phyloP scores from a whole-genome alignment of 1,140 invertebrate genomes.

The Dufourea novaeangliae region DNA sequence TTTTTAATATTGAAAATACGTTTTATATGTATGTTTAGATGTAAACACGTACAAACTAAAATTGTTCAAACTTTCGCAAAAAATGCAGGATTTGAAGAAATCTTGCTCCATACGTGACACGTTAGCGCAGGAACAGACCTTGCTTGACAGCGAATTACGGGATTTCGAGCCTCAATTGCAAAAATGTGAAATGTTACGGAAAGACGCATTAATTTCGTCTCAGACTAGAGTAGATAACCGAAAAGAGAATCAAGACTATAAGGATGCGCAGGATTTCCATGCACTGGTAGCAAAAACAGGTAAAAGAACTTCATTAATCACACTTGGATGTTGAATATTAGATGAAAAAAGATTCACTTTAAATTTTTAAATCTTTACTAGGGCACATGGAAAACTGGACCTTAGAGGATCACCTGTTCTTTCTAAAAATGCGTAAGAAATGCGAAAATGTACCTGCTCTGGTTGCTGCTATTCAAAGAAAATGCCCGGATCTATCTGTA shows the following conservation, averaged over 20 bases:
- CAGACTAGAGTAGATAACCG: conserved; percentile 22
- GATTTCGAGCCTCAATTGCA: conserved; percentile 62
- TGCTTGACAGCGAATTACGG: conserved; percentile 66
- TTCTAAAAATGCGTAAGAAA: conserved; percentile 73
- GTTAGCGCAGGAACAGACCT: conserved; percentile 65
- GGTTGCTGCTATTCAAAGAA: conserved; percentile 68
- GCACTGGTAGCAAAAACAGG: conserved; percentile 74
- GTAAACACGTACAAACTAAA: conserved; percentile 67
- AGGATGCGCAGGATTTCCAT: conserved; percentile 68
- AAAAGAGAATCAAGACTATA: conserved; percentile 38
- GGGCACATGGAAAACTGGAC: conserved; percentile 77
- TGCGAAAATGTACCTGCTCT: conserved; percentile 69
- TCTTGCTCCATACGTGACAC: conserved; percentile 46
- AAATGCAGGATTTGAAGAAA: conserved; percentile 74
- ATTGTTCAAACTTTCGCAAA: conserved; percentile 71
- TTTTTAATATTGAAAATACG: not conserved
- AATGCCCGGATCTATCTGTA: conserved; percentile 74
- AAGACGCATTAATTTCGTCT: not conserved
- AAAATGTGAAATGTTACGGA: conserved; percentile 66
- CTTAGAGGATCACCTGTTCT: conserved; percentile 75
- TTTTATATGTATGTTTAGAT: conserved; percentile 63
- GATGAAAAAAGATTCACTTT: no score
- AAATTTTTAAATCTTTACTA: conserved; percentile 32
- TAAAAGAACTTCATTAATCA: no score
- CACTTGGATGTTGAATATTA: no score